Evolutionary conservation across 2,797 vertebrate genomes (phyloP).

Genomic region (Gambelia wislizenii): DNA sequence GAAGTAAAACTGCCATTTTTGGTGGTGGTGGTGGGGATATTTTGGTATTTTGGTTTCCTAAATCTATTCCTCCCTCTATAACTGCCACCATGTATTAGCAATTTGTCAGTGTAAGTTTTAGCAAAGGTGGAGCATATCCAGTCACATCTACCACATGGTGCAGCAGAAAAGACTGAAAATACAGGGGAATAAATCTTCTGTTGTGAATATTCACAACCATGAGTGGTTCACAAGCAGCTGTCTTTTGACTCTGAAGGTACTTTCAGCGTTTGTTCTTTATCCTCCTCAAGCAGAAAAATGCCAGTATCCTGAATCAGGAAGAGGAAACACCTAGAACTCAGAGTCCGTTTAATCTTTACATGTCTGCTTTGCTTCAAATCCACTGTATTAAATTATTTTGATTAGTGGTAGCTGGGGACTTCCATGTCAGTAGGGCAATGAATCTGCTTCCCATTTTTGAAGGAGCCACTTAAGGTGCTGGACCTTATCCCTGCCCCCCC

Average conservation of each 20-base stretch:
- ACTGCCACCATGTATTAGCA: neutral
- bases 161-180: neutral
- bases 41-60: constrained; percentile 5
- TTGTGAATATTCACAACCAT: neutral
- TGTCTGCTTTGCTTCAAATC: constrained; percentile 13
- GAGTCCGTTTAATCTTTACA: constrained; percentile 18
- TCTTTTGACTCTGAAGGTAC: neutral
- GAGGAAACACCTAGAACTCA: neutral
- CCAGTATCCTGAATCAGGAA: neutral
- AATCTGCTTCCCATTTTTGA: too few relatives aligned
- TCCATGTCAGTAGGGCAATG: too few relatives aligned
- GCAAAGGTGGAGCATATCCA: neutral
- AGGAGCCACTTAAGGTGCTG: too few relatives aligned
- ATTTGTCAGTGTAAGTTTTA: neutral
- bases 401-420: too few relatives aligned
- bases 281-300: neutral
- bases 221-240: neutral
- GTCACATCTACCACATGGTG: too few relatives aligned
- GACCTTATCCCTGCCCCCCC: too few relatives aligned
- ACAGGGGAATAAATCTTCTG: neutral
- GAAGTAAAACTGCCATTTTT: neutral
- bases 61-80: neutral
- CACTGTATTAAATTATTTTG: neutral
- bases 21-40: neutral
- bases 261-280: neutral